Evolutionary conservation across 1,140 invertebrate species (phyloP), one percentile per base, ranked within the genome.

Genomic region (Subanguina moxae): DNA sequence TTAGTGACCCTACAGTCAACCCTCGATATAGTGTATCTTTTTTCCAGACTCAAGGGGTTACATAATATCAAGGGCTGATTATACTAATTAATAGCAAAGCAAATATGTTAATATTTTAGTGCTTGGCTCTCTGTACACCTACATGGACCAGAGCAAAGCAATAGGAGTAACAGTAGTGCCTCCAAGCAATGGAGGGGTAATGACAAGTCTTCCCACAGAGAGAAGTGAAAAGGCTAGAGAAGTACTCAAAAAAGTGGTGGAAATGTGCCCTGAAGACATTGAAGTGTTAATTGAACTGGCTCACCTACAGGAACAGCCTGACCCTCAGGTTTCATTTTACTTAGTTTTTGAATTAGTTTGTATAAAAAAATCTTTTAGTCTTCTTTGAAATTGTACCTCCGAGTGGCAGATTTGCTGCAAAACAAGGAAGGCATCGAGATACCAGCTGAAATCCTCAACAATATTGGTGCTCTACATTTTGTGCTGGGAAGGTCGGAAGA

Each of bases 261-360:
- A 97, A 82, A 91, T 95, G 83, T 94, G 93, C 83, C 92, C 93
- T 0, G 94, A 98, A 78, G 95, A 98, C 84, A 91, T 97, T 1
- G 96, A 99, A 83, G 94, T 94, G 1, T 97, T 95, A 92, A 97
- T 99, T 73, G 95, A 98, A 84, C 84, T 97, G 57, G 95, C 94
- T 0, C 94, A 98, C 85, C 96, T 99, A 80, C 86, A 97, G 17
- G 69, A 71, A 56, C 69, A 71, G 15, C 30, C 43, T 11, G 66
- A 71, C 38, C 71, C 69, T 25, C 67, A 69, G 70, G 67, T 69
- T 57, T 38, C 3, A 27, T 5, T 43, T 19, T 38, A 19, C 5
- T 5, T 5, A 19, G 19, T 32, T 30, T 61, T 61, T 30, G 8
- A 30, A 61, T 21, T 61, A 30, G 38, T 32, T 25, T 21, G 28